Evolutionary conservation across 2,888 invertebrate species (phyloP).

Genomic region (Tuberolachnus salignus): DNA sequence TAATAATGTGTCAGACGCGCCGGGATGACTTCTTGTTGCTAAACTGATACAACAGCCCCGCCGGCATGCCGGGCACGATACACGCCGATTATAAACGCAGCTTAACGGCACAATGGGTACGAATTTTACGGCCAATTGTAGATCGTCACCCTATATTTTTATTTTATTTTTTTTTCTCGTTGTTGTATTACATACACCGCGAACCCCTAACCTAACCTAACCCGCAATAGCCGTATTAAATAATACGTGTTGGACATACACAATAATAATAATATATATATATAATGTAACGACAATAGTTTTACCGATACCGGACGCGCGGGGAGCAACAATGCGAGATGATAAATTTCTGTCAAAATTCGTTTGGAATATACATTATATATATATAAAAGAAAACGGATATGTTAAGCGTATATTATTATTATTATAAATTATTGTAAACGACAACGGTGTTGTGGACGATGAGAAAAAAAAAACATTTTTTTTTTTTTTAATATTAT

Average conservation of each 20-base stretch:
- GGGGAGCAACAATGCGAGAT: conserved; percentile 42
- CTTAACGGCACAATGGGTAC: conserved; percentile 52
- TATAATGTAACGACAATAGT: conserved; percentile 35
- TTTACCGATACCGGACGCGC: conserved; percentile 33
- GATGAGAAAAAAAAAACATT: neutral
- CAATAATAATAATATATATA: conserved; percentile 31
- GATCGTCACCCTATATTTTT: conserved; percentile 35
- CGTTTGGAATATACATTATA: conserved; percentile 12
- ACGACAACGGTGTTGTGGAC: too few species aligned
- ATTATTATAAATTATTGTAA: too few species aligned
- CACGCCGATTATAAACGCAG: conserved; percentile 51
- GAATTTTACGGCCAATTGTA: conserved; percentile 55
- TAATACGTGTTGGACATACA: conserved; percentile 43
- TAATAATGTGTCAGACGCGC: conserved; percentile 41
- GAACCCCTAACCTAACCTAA: too few species aligned
- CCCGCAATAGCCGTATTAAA: conserved; percentile 33
- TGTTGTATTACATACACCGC: neutral
- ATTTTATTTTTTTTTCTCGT: conserved; percentile 1
- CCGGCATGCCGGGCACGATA: conserved; percentile 17
- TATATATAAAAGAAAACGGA: conserved; percentile 26
- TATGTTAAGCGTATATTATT: neutral
- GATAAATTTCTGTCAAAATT: conserved; percentile 37
- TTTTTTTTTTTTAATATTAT: too few species aligned
- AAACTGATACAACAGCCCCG: conserved; percentile 35
- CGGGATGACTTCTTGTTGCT: conserved; percentile 48